A percentile compares a stretch with the other conserved stretches of the same genome.
Evolutionary conservation across 2,797 vertebrate species (phyloP).

Genomic region (Jordanella pulchra): DNA sequence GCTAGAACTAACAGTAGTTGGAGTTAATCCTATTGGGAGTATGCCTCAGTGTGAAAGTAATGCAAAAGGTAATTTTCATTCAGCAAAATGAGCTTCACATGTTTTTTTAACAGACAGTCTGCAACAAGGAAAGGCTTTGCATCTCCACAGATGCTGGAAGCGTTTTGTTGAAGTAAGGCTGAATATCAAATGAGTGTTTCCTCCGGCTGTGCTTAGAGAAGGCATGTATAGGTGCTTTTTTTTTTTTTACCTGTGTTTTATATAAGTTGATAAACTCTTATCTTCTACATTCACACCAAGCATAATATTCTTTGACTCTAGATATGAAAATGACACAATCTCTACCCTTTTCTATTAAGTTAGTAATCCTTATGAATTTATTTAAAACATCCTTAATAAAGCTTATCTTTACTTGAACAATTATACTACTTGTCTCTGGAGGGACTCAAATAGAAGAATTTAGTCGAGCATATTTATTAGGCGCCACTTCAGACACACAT

Average conservation of each 20-base stretch:
- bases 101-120: not conserved
- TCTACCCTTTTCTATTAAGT: not conserved
- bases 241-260: not conserved
- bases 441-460: not conserved
- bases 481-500: too few relatives aligned
- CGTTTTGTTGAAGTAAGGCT: not conserved
- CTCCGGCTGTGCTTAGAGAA: not conserved
- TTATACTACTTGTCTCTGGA: too few relatives aligned
- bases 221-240: not conserved
- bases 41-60: not conserved
- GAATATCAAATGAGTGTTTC: not conserved
- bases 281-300: not conserved
- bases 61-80: not conserved
- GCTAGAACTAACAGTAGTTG: not conserved
- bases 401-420: not conserved
- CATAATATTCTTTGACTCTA: not conserved
- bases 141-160: not conserved
- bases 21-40: not conserved
- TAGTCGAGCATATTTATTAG: too few relatives aligned
- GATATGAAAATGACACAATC: not conserved
- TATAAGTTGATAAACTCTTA: not conserved
- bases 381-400: not conserved
- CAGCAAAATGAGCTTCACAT: not conserved
- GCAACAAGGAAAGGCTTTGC: not conserved
- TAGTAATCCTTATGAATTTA: not conserved